A percentile compares a stretch with the other conserved stretches of the same genome.
These are phyloP conservation scores for Cyaniris semiargus DNA, from an alignment of 2,888 invertebrate species.

Conservation along the genomic window DNA sequence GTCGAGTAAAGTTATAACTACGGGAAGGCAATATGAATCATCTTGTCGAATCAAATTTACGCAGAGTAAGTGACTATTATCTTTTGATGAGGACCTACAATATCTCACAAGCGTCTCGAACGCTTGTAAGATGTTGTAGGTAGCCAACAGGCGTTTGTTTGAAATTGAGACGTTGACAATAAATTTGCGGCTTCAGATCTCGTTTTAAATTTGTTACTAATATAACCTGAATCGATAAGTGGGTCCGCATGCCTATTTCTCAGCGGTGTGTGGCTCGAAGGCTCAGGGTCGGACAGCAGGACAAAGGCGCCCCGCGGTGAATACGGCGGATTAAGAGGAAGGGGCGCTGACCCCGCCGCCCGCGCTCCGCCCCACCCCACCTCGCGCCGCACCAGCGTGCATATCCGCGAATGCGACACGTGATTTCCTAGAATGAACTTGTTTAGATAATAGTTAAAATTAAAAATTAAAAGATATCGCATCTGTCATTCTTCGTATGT, in stretches of 20 bases:
- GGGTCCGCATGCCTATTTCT: slow-evolving; percentile 35
- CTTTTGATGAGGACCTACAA: not conserved
- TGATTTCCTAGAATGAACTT: no score
- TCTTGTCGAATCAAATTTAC: not conserved
- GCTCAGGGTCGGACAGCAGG: slow-evolving; percentile 60
- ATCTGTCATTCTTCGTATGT: no score
- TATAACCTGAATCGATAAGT: slow-evolving; percentile 41
- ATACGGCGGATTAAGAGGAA: slow-evolving; percentile 35
- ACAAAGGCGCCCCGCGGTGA: slow-evolving; percentile 69
- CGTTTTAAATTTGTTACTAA: not conserved
- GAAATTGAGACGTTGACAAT: not conserved
- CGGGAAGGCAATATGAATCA: no score
- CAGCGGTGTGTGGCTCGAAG: slow-evolving; percentile 63
- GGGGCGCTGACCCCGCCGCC: slow-evolving; percentile 31
- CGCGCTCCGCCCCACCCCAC: slow-evolving; percentile 1
- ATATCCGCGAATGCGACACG: slow-evolving; percentile 23
- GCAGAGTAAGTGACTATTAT: not conserved
- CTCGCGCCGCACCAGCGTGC: slow-evolving; percentile 6
- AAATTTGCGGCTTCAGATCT: not conserved
- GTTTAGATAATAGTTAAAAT: no score
- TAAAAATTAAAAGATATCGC: no score
- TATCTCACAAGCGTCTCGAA: no score
- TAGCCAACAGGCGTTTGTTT: not conserved
- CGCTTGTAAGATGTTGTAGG: not conserved
- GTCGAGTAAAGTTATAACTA: not conserved